phyloP scores from a whole-genome alignment of 2,113 vertebrate genomes.

The Cynoglossus semilaevis region DNA sequence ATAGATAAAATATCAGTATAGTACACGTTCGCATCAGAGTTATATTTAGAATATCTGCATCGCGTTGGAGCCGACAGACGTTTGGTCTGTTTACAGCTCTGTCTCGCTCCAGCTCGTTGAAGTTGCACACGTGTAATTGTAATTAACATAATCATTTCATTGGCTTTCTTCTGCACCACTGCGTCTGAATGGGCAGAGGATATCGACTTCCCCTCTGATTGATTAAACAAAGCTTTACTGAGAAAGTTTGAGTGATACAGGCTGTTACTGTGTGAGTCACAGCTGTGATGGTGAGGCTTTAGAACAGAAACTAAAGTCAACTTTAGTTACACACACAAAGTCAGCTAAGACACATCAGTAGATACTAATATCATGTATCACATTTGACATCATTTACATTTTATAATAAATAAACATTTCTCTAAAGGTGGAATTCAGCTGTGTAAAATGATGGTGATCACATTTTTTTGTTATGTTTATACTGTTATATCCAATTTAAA shows the following conservation, averaged over 20 bases:
- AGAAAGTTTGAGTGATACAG: conserved; percentile 11
- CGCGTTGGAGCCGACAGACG: too few relatives aligned
- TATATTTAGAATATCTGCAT: background rate
- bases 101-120: conserved; percentile 5
- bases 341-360: too few relatives aligned
- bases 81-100: background rate
- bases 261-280: conserved; percentile 6
- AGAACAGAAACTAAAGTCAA: conserved; percentile 5
- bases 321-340: background rate
- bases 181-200: conserved; percentile 15
- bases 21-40: too few relatives aligned
- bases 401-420: too few relatives aligned
- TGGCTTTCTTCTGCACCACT: conserved; percentile 14
- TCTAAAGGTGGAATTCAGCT: too few relatives aligned
- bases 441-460: too few relatives aligned
- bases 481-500: too few relatives aligned
- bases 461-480: too few relatives aligned
- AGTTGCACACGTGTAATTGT: conserved; percentile 15
- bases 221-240: conserved; percentile 9
- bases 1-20: too few relatives aligned
- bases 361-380: too few relatives aligned
- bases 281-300: background rate
- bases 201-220: conserved; percentile 8
- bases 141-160: conserved; percentile 27
- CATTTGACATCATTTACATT: too few relatives aligned